These are phyloP conservation scores for Enteromius anoplus DNA, from an alignment of 2,797 vertebrate genomes.

Conservation along the genomic window DNA sequence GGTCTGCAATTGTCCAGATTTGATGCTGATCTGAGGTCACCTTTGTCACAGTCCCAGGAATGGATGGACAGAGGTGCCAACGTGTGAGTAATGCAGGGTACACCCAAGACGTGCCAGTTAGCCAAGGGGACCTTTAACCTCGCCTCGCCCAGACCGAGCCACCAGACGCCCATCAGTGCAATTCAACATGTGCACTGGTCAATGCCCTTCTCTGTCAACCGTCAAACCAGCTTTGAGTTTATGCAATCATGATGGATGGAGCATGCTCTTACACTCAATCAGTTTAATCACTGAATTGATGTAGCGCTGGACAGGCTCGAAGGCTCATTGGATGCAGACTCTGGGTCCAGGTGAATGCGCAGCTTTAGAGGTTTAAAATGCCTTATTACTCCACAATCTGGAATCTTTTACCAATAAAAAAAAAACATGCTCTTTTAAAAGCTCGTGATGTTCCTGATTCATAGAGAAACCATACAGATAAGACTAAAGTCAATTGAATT, in stretches of 20 bases:
- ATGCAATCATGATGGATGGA: constrained; percentile 17
- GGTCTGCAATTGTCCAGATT: constrained; percentile 8
- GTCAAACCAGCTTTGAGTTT: not conserved
- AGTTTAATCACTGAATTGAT: constrained; percentile 5
- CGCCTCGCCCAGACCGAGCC: constrained; percentile 3
- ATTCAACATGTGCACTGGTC: constrained; percentile 19
- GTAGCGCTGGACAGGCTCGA: not conserved
- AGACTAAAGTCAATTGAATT: too few species aligned
- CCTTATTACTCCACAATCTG: not conserved
- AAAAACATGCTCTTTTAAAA: not conserved
- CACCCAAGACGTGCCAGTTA: constrained; percentile 32
- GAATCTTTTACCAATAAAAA: not conserved
- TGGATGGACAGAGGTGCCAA: constrained; percentile 31
- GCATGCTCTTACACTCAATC: constrained; percentile 1
- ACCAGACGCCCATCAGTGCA: constrained; percentile 6
- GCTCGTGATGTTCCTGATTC: too few species aligned
- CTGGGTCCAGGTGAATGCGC: not conserved
- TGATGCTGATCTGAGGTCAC: constrained; percentile 11
- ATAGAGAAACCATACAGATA: too few species aligned
- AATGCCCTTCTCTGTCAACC: constrained; percentile 21
- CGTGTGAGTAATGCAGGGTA: constrained; percentile 39
- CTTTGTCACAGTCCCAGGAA: constrained; percentile 32
- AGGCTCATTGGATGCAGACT: not conserved
- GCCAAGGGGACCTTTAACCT: constrained; percentile 24
- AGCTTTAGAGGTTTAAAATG: not conserved